Evolutionary conservation across 2,888 invertebrate genomes (phyloP), one percentile per base, ranked within the genome.

Genomic region (Acrobeloides nanus): DNA sequence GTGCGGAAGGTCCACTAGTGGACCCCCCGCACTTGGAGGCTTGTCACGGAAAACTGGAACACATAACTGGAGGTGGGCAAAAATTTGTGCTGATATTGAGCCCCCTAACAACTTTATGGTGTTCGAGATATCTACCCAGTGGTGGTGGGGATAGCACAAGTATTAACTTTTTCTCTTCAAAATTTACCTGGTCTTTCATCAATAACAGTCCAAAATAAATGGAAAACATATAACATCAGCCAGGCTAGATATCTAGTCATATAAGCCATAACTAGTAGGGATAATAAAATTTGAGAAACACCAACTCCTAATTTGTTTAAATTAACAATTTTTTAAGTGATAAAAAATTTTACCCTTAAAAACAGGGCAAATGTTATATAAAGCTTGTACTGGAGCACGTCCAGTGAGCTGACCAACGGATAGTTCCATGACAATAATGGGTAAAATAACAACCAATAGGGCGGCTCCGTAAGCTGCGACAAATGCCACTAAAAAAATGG

Each of bases 321-420:
- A n/a, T n/a, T n/a, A n/a, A n/a, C n/a, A n/a, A n/a, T n/a, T n/a
- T n/a, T n/a, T n/a, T n/a, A n/a, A n/a, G n/a, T n/a, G n/a, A n/a
- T n/a, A n/a, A n/a, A n/a, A n/a, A n/a, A n/a, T n/a, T n/a, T n/a
- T 27, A 64, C 68, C 69, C 59, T 67, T 71, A 51, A 70, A 69
- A 1, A 65, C 62, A n/a, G 72, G 72, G 27, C 65, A 66, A 37
- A 71, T 58, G 37, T 65, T 68, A 55, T 66, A 63, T 45, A 73
- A 58, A 3, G 73, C 72, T 33, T 66, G 64, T 17, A 70, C 61
- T 4, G 73, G 73, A 0, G 68, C 69, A 12, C 73, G 35, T 10
- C 72, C 73, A 4, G 71, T 72, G 40, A 73, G 51, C 48, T 73
- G 73, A 4, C 73, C 73, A 4, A 73, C 57, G 5, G 72, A 59